Conservation (phyloP, 2,113 vertebrate genomes). For the Phylloscopus trochilus region DNA sequence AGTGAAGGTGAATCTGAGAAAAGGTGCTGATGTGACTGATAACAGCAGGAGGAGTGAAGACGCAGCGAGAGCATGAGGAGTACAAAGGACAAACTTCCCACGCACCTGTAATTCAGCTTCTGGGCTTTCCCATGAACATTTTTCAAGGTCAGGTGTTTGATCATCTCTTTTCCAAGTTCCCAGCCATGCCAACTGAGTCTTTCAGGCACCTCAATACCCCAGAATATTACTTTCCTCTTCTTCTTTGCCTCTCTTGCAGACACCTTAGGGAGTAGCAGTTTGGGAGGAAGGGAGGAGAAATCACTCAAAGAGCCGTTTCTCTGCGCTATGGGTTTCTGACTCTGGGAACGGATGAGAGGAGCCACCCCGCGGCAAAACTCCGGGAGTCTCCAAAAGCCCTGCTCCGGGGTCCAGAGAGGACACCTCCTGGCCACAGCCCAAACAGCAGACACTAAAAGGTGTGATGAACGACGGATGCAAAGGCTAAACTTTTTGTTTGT, state of each 20-base stretch:
- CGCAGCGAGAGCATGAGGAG: neutral
- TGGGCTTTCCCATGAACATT: conserved; percentile 82
- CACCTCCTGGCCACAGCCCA: neutral
- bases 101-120: conserved; percentile 85
- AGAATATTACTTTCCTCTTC: conserved; percentile 71
- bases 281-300: neutral
- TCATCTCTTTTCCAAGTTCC: conserved; percentile 80
- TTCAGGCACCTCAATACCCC: conserved; percentile 82
- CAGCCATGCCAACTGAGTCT: conserved; percentile 86
- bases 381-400: neutral
- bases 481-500: neutral
- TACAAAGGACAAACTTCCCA: neutral
- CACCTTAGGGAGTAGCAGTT: neutral
- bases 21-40: neutral
- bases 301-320: neutral
- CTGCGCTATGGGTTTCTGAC: neutral
- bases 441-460: neutral
- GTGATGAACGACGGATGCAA: neutral
- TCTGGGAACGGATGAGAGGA: neutral
- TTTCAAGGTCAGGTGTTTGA: conserved; percentile 82
- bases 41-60: neutral
- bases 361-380: neutral
- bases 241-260: neutral
- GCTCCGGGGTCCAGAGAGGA: neutral
- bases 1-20: neutral